Evolutionary conservation across 2,113 vertebrate species (phyloP).

Genomic region (Gopherus flavomarginatus): DNA sequence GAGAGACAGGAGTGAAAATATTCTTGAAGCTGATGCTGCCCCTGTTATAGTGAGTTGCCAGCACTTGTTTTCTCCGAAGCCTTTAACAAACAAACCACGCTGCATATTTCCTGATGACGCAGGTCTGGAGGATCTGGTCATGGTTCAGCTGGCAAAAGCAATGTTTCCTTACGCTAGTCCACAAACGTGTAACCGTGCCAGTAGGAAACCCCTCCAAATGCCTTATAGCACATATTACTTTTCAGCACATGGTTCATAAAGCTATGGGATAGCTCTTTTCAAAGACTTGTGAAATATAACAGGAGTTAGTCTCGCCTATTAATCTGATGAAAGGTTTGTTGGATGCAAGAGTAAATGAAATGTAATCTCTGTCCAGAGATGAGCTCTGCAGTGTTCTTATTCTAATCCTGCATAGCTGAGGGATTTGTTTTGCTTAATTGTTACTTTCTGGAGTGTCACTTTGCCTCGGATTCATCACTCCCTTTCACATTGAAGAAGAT

Average conservation of each 20-base stretch:
- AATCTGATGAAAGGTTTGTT: neutral
- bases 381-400: neutral
- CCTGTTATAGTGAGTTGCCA: neutral
- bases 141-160: neutral
- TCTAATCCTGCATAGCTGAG: neutral
- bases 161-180: neutral
- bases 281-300: neutral
- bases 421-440: neutral
- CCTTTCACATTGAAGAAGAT: neutral
- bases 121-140: neutral
- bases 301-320: neutral
- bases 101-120: neutral
- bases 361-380: neutral
- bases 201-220: neutral
- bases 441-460: neutral
- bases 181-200: rapidly evolving
- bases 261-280: neutral
- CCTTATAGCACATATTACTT: neutral
- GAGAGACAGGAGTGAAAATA: neutral
- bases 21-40: neutral
- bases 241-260: neutral
- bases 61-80: neutral
- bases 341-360: neutral
- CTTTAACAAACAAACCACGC: neutral
- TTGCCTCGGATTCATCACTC: neutral